Base-by-base conservation (phyloP, 1,140 invertebrate species). In the Galendromus occidentalis region DNA sequence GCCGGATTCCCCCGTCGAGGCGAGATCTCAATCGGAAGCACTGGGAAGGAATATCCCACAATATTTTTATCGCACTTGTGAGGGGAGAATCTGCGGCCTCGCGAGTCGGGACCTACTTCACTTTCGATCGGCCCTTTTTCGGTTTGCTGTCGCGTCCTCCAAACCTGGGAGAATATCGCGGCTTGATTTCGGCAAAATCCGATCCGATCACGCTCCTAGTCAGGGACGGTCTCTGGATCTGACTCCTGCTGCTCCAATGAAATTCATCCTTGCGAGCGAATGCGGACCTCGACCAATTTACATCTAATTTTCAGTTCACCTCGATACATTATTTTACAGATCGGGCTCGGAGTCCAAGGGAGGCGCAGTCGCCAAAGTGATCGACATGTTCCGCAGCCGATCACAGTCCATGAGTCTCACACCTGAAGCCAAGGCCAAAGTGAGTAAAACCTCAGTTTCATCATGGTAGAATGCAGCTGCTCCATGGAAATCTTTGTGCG, bases 381-480 rank as follows among this genome's bases (percentile, higher is more conserved):
- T 90, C 81, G 86, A 91, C 75, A 84, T 91, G 69, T 90, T 91
- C 73, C 80, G 87, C 45, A 83, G 86, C 72, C 80, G 87, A 68
- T 85, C 86, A 65, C 84, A 85, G 69, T 82, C 63, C 80, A 80
- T 59, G 80, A 59, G 51, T 59, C 51, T 59, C 51, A 59, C 51
- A 2, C 51, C 51, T 5, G 51, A 59, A 33, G 51, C 51, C 14
- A 59, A 59, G 33, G 51, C 51, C 51, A 59, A 59, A 33, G 51
- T 59, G 14, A 59, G 51, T 59, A 25, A 17, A 59, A 9, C 12
- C 9, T 39, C 33, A 39, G 4, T 39, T 9, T n/a, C n/a, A n/a
- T n/a, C 33, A 9, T 39, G 4, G 33, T 4, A 4, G 33, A 39
- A 9, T 39, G 9, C 33, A 39, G 4, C 9, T 4, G 33, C 9